Evolutionary conservation across 2,888 invertebrate species (phyloP), one percentile per base, ranked within the genome.

Genomic region (Creontiades dilutus): DNA sequence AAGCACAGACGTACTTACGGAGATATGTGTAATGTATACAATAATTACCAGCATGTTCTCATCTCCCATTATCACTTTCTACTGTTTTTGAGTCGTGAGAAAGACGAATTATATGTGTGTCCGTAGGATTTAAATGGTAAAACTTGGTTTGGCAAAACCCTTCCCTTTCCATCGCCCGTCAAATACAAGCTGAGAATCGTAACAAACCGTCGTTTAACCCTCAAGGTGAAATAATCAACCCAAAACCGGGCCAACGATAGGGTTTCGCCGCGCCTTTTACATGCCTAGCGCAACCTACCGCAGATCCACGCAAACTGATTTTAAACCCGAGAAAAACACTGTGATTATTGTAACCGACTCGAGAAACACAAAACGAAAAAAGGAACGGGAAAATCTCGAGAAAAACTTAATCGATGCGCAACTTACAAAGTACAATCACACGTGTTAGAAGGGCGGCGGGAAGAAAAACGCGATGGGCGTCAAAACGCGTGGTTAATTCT

Each of bases 291-390:
- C 78, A 46, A 78, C 78, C 46, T 46, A 37, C 46, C 37, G 37
- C 46, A 78, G 78, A 78, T 78, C 78, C 78, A 78, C 47, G 78
- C 78, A 16, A 78, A 78, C 78, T 46, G 78, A 78, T 19, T 68
- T 68, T 37, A 78, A 47, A 76, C 37, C 37, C 37, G 37, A 37
- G 37, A 37, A 37, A 37, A 37, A 28, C 78, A 28, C 46, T 46
- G 78, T 78, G 46, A 78, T 78, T 78, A 78, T 37, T 46, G 78
- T 78, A 37, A 46, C 78, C 12, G 78, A 16, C 19, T 76, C 47
- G 78, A 19, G 78, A 28, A 37, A 37, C 37, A 37, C 37, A 4
- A 9, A 78, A 46, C 47, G 46, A n/a, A 78, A 47, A 0, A 68
- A 68, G 68, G 23, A 68, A 68, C 11, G 23, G 9, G 23, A 23